phyloP scores from a whole-genome alignment of 2,888 invertebrate genomes.

The Napeogenes inachia region DNA sequence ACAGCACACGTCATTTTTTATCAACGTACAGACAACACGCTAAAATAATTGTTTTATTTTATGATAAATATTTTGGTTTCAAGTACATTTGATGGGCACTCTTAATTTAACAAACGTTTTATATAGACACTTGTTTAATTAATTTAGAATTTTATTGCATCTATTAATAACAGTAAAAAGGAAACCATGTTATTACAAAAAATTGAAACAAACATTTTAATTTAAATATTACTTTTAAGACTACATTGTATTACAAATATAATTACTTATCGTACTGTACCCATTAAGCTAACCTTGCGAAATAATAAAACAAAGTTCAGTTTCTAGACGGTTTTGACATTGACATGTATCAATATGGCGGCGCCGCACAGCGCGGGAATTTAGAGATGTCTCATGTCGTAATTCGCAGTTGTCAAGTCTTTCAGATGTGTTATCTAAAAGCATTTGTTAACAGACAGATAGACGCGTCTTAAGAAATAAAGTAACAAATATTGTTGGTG shows the following conservation, averaged over 20 bases:
- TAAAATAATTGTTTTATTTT: constrained; percentile 12
- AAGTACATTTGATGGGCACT: no score
- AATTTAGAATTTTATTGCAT: no score
- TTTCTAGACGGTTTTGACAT: constrained; percentile 44
- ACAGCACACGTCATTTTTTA: constrained; percentile 37
- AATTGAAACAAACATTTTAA: no score
- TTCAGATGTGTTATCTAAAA: constrained; percentile 21
- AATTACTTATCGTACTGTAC: constrained; percentile 8
- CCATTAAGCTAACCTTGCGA: constrained; percentile 13
- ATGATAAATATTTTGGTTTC: neutral
- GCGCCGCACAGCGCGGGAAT: constrained; percentile 45
- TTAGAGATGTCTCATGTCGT: constrained; percentile 26
- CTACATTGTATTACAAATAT: neutral
- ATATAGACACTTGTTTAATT: no score
- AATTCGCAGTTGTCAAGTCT: constrained; percentile 31
- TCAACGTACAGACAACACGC: constrained; percentile 28
- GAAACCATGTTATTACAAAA: no score
- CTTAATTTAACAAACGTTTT: no score
- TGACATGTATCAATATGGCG: constrained; percentile 64
- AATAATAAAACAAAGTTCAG: constrained; percentile 19
- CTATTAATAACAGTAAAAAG: no score
- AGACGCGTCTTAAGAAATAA: neutral
- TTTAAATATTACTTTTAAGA: neutral
- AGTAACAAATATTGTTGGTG: neutral
- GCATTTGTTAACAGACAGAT: constrained; percentile 13